phyloP scores from a whole-genome alignment of 1,140 invertebrate species.

The Drosophila oshimai region DNA sequence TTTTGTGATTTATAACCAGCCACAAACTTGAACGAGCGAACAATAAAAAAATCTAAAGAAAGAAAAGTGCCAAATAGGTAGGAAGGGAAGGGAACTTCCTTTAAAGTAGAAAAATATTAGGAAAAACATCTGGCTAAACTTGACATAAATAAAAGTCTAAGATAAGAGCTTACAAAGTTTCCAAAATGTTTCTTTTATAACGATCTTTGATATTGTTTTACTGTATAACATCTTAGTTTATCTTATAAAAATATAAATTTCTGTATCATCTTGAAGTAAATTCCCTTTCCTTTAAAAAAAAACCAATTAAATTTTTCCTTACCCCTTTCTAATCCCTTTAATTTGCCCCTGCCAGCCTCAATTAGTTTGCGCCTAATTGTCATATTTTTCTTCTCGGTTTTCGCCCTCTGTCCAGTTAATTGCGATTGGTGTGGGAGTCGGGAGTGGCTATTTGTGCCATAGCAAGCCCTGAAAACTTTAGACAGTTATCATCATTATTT shows the following conservation, averaged over 20 bases:
- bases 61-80: not conserved
- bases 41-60: not conserved
- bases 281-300: not conserved
- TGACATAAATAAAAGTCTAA: no score
- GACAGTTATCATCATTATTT: conserved; percentile 81
- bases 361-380: conserved; percentile 52
- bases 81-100: not conserved
- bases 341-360: conserved; percentile 31
- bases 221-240: not conserved
- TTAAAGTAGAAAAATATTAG: conserved; percentile 3
- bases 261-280: not conserved
- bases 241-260: not conserved
- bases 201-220: no score
- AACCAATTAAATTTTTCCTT: not conserved
- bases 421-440: conserved; percentile 34
- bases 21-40: conserved; percentile 31
- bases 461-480: conserved; percentile 31
- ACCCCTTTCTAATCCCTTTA: conserved; percentile 9
- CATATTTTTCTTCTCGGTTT: conserved; percentile 40
- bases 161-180: not conserved
- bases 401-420: conserved; percentile 29
- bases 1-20: conserved; percentile 63
- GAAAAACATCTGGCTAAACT: not conserved
- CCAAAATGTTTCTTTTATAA: not conserved
- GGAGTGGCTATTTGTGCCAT: conserved; percentile 43